A percentile compares a stretch with the other conserved stretches of the same genome.
These are phyloP conservation scores for Hippopotamyrus pictus DNA, from an alignment of 2,797 vertebrate genomes.

Conservation along the genomic window DNA sequence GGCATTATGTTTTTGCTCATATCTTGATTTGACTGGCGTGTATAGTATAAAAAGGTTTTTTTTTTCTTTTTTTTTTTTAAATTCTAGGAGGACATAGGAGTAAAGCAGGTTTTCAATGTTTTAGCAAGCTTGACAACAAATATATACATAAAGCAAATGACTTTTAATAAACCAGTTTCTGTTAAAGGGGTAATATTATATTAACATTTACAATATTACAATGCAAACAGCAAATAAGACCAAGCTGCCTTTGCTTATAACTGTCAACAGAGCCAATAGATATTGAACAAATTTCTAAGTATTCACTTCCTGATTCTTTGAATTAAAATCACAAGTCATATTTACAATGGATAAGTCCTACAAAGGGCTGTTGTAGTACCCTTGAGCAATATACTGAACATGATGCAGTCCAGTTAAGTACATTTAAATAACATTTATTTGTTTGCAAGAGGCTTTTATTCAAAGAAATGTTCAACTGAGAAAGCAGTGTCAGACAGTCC, in stretches of 20 bases:
- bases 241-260: neutral
- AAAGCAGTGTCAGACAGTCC: neutral
- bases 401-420: neutral
- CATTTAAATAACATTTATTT: neutral
- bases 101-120: neutral
- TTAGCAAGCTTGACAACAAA: neutral
- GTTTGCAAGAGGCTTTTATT: neutral
- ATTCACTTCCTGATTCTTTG: neutral
- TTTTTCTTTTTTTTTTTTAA: too few species aligned
- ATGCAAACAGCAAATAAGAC: neutral
- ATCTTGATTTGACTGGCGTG: neutral
- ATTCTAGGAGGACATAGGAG: too few species aligned
- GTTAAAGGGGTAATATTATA: neutral
- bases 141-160: neutral
- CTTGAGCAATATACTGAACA: neutral
- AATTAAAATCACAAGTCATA: neutral
- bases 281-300: neutral
- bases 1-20: neutral
- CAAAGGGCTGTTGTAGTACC: neutral
- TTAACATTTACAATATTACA: neutral
- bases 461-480: neutral
- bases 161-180: neutral
- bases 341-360: neutral
- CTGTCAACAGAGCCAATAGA: neutral
- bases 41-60: neutral